These are phyloP conservation scores for Eilema sororculum DNA, from an alignment of 2,888 invertebrate species.

Conservation along the genomic window DNA sequence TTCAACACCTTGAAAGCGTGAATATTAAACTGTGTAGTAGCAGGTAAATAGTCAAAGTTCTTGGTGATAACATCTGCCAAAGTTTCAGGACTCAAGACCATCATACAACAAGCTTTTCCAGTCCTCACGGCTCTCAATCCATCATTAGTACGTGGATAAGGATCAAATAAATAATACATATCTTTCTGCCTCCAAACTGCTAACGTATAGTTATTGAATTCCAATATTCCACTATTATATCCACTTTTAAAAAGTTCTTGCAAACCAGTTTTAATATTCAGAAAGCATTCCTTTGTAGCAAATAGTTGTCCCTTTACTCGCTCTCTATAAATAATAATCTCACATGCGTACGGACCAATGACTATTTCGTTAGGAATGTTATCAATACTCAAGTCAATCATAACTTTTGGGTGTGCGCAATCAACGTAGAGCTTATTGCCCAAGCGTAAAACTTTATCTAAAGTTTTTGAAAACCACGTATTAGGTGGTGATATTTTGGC, in stretches of 20 bases:
- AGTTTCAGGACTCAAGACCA: conserved; percentile 87
- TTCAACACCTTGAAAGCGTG: conserved; percentile 88
- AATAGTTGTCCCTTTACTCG: conserved; percentile 80
- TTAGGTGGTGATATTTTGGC: conserved; percentile 89
- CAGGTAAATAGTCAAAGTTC: conserved; percentile 84
- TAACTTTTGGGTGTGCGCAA: conserved; percentile 79
- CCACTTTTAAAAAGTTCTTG: conserved; percentile 84
- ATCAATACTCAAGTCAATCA: conserved; percentile 82
- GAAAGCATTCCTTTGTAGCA: conserved; percentile 83
- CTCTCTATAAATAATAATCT: conserved; percentile 87
- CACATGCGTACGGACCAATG: conserved; percentile 86
- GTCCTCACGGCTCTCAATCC: conserved; percentile 84
- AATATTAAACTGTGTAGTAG: conserved; percentile 83
- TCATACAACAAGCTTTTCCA: conserved; percentile 88
- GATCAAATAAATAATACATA: conserved; percentile 89
- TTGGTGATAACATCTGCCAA: conserved; percentile 83
- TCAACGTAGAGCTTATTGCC: conserved; percentile 88
- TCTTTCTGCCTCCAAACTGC: conserved; percentile 89
- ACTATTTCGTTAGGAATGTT: conserved; percentile 86
- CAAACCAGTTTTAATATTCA: conserved; percentile 80
- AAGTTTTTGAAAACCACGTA: conserved; percentile 86
- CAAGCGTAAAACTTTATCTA: conserved; percentile 87
- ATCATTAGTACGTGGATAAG: conserved; percentile 88
- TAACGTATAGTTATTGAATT: conserved; percentile 87
- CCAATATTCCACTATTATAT: conserved; percentile 83